A percentile compares a stretch with the other conserved stretches of the same genome.
phyloP scores from a whole-genome alignment of 2,113 vertebrate genomes.

The Chascanopsetta lugubris region DNA sequence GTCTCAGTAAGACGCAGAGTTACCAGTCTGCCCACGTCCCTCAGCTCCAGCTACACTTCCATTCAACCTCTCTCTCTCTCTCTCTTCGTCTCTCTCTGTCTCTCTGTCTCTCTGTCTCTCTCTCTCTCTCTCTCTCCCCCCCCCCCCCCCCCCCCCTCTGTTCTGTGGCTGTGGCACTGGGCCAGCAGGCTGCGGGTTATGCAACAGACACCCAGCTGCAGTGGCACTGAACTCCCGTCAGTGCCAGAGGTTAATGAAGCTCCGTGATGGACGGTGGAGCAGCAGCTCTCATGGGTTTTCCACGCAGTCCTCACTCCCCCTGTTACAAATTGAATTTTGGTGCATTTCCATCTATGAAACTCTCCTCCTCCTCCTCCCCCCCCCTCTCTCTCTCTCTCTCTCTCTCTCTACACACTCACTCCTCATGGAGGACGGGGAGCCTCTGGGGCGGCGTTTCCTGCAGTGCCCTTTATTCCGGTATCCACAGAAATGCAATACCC shows the following conservation, averaged over 20 bases:
- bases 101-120: neutral
- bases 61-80: constrained; percentile 7
- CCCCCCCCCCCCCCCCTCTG: too few relatives aligned
- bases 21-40: constrained; percentile 20
- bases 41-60: constrained; percentile 1
- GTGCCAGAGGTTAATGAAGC: constrained; percentile 58
- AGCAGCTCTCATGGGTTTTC: constrained; percentile 52
- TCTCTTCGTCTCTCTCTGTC: neutral
- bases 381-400: neutral
- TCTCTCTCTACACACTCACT: constrained; percentile 2
- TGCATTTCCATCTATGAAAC: constrained; percentile 23
- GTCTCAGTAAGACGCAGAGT: constrained; percentile 25
- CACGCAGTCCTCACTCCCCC: constrained; percentile 14
- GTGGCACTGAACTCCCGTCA: constrained; percentile 28
- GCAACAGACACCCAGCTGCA: constrained; percentile 26
- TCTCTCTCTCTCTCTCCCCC: neutral
- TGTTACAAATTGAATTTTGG: constrained; percentile 49
- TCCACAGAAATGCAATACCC: constrained; percentile 16
- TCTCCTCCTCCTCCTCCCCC: neutral
- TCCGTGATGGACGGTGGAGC: constrained; percentile 37
- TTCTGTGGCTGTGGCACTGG: constrained; percentile 4
- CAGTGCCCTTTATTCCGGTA: constrained; percentile 1
- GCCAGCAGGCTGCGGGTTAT: constrained; percentile 38
- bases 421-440: too few relatives aligned
- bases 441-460: constrained; percentile 3